Base-by-base conservation (phyloP, 2,888 invertebrate genomes). In the Cecidostiba fungosa region DNA sequence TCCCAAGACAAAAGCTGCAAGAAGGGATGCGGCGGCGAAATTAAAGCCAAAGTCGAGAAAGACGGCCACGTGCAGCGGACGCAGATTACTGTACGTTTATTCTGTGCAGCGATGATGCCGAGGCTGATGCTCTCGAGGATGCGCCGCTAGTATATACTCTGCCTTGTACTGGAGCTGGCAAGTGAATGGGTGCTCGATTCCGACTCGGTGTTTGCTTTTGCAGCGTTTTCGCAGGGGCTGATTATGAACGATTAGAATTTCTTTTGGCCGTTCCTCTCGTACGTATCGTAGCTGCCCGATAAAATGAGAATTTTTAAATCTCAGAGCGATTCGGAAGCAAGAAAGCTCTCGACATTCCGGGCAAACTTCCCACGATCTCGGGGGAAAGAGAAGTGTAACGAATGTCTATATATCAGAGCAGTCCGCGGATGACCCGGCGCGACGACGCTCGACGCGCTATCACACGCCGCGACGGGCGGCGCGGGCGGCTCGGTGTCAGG, bases 281-380 rank as follows among this genome's bases (percentile, higher is more conserved):
- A n/a, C n/a, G n/a, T n/a, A n/a, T n/a, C n/a, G n/a, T n/a, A n/a
- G n/a, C n/a, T n/a, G n/a, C n/a, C n/a, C n/a, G n/a, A n/a, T n/a
- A n/a, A n/a, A n/a, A n/a, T n/a, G n/a, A n/a, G n/a, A n/a, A n/a
- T n/a, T n/a, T n/a, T n/a, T n/a, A n/a, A n/a, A n/a, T n/a, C n/a
- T n/a, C n/a, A n/a, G n/a, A n/a, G n/a, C n/a, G n/a, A 36, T 36
- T 6, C 36, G 6, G 36, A 36, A 36, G 6, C 62, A 66, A 66
- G 3, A 70, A 70, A 54, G 16, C 23, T 1, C n/a, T n/a, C 4
- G 12, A 39, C 43, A 39, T 80, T 79, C 79, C 76, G 19, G 26
- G 43, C 26, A 47, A 66, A 39, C 29, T 85, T 82, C 83, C 83
- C 86, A 83, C 83, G 79, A 82, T 73, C 43, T 10, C 78, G 4